Evolutionary conservation across 2,113 vertebrate species (phyloP).

Genomic region (Gymnorhina tibicen): DNA sequence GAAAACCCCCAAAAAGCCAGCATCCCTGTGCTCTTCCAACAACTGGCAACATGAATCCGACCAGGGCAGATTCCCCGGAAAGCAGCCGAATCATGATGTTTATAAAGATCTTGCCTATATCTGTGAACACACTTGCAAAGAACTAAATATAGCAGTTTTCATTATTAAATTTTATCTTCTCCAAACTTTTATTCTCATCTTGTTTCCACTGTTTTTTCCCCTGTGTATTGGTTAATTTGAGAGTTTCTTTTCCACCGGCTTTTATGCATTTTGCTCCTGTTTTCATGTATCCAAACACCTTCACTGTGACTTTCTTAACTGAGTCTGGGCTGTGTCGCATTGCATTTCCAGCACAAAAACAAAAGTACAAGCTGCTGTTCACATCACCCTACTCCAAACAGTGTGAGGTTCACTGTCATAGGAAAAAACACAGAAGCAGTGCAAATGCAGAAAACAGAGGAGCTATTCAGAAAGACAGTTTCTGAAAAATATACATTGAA

Average conservation of each 20-base stretch:
- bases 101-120: neutral
- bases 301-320: neutral
- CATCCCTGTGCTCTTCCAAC: neutral
- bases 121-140: neutral
- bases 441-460: constrained; percentile 8
- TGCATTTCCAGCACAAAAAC: neutral
- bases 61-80: neutral
- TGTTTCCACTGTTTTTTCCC: neutral
- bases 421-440: neutral
- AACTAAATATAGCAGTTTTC: neutral
- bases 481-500: constrained; percentile 63
- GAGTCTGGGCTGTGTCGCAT: neutral
- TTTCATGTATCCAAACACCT: neutral
- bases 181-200: neutral
- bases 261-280: neutral
- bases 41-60: neutral
- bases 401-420: neutral
- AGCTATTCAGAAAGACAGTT: constrained; percentile 55
- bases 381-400: neutral
- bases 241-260: neutral
- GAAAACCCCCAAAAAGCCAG: neutral
- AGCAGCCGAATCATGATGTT: neutral
- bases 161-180: neutral
- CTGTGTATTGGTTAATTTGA: neutral
- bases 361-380: neutral